These are phyloP conservation scores for Passer domesticus DNA, from an alignment of 2,113 vertebrate genomes.

Conservation along the genomic window DNA sequence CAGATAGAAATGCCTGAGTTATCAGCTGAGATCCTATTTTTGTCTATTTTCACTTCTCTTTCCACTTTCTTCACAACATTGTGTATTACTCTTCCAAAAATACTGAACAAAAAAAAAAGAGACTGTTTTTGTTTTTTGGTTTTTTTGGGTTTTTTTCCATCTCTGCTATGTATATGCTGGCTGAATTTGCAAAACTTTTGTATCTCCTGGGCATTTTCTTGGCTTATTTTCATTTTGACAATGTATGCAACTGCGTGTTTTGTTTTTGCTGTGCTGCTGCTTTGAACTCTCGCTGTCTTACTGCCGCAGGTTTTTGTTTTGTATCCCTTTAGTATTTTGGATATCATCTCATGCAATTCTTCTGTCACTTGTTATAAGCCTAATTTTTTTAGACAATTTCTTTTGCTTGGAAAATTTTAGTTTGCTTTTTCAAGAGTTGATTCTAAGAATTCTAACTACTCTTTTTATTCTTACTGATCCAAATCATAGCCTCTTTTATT, in stretches of 20 bases:
- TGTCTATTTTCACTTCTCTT: neutral
- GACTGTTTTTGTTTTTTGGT: neutral
- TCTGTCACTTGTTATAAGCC: neutral
- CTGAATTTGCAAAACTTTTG: neutral
- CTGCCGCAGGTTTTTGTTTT: neutral
- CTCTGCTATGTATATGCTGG: neutral
- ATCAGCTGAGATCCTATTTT: neutral
- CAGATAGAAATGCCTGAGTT: neutral
- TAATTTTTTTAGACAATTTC: neutral
- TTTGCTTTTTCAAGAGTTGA: neutral
- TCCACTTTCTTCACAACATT: neutral
- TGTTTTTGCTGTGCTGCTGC: conserved; percentile 15
- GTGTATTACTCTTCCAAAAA: neutral
- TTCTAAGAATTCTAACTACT: neutral
- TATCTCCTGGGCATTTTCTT: conserved; percentile 25
- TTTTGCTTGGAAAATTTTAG: neutral
- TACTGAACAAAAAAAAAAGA: neutral
- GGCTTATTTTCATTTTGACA: conserved; percentile 34
- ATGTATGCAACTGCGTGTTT: neutral
- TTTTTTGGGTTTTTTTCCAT: neutral
- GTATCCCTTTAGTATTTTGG: neutral
- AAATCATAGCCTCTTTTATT: neutral
- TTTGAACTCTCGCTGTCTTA: conserved; percentile 19
- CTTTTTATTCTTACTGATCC: neutral
- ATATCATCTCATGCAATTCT: neutral